Evolutionary conservation across 2,888 invertebrate species (phyloP), one percentile per base, ranked within the genome.

Genomic region (Phytoseiulus persimilis): DNA sequence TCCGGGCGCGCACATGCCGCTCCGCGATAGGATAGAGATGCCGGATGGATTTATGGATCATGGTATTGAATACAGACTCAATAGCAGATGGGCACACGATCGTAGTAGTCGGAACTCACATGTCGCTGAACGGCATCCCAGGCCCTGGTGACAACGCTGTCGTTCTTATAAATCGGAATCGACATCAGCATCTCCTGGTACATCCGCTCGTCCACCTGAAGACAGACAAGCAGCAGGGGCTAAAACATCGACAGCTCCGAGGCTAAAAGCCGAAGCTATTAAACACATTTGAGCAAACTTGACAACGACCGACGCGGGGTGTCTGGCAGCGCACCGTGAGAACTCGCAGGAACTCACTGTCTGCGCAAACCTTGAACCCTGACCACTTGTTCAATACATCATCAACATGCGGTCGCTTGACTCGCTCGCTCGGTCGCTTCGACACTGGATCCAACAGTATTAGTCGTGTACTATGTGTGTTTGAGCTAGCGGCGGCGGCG

Each of bases 81-180:
- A 65, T 65, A 65, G 18, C 1, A 23, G 23, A 14, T 23, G 65
- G 65, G 28, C 65, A 14, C 65, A 65, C 18, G 65, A 65, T 65
- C 65, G 65, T 23, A 28, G 65, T 14, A 6, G 65, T 65, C 65
- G 65, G 18, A 65, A 65, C 65, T 92, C 92, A 95, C 95, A 91
- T 94, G 93, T 91, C 95, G 94, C 93, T 98, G 98, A 0, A 97
- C 96, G 91, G 95, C 95, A 92, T 97, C 96, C 97, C 97, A 98
- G 0, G 97, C 95, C 90, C 95, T 94, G 0, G 95, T 96, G 90
- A 96, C 95, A 90, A 95, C 94, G 2, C 91, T 91, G 31, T 91
- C 91, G 33, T 91, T 90, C 14, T 90, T 90, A 90, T 92, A 92
- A 83, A 90, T 46, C 3, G 90, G 90, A 32, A 91, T 90, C 18